Conservation (phyloP, 2,797 vertebrate genomes). For the Sebastes iracundus region DNA sequence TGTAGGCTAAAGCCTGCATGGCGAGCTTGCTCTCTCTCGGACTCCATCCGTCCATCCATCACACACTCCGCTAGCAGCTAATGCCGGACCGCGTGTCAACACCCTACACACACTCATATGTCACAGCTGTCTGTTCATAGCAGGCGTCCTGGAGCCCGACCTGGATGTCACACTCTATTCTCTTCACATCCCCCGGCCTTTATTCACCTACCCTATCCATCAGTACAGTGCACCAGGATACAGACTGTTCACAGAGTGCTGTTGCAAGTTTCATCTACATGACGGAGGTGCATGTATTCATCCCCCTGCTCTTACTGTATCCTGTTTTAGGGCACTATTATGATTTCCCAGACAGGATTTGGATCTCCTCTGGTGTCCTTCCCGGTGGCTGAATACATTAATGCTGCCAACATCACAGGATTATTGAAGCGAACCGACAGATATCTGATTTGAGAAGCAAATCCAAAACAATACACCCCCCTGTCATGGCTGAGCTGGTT, state of each 20-base stretch:
- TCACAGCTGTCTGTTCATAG: conserved; percentile 67
- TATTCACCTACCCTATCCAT: conserved; percentile 53
- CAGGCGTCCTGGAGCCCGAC: conserved; percentile 47
- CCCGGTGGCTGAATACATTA: conserved; percentile 58
- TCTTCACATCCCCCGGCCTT: conserved; percentile 39
- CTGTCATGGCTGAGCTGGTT: conserved; percentile 66
- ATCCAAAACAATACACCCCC: conserved; percentile 70
- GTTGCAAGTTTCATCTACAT: conserved; percentile 15
- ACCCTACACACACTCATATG: conserved; percentile 59
- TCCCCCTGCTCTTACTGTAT: conserved; percentile 25
- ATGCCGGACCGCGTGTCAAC: conserved; percentile 51
- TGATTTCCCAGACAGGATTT: conserved; percentile 52
- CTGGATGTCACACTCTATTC: conserved; percentile 59
- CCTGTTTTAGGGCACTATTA: conserved; percentile 47
- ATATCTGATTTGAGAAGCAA: conserved; percentile 78
- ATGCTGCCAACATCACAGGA: conserved; percentile 67
- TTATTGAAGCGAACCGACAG: conserved; percentile 63
- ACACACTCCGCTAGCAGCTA: conserved; percentile 38
- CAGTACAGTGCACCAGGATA: conserved; percentile 18
- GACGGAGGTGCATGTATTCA: conserved; percentile 20
- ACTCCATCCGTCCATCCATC: conserved; percentile 69
- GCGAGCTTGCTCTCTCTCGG: neutral
- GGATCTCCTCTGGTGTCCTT: conserved; percentile 50
- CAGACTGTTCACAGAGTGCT: conserved; percentile 14
- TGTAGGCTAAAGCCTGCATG: conserved; percentile 15